Evolutionary conservation across 2,797 vertebrate species (phyloP), one percentile per base, ranked within the genome.

Genomic region (Poeciliopsis paucimaculata): DNA sequence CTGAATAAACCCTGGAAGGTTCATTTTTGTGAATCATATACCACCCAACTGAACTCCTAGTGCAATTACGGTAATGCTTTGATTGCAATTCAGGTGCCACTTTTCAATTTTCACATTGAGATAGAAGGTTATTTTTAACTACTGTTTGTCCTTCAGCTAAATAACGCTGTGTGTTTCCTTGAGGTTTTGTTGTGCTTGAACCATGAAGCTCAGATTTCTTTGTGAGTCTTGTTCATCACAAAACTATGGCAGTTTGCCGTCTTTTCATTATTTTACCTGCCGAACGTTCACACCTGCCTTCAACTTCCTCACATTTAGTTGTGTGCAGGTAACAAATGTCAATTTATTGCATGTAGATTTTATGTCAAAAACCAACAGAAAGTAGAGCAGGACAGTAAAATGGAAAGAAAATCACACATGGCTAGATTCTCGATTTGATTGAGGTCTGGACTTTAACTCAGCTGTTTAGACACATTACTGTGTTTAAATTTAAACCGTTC

Each of bases 1-100:
- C 75, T 68, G 79, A 88, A 71, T 68, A 80, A 81, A 72, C 76
- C 75, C 73, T 83, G 79, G 72, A 83, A 75, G 51, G 73, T 79
- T 55, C 57, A 49, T 70, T 77, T 39, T 79, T 11, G 15, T 46
- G 84, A 85, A 81, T 81, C 73, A 76, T 49, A 85, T 46, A 41
- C 57, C 45, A 73, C 72, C 76, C 43, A 70, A 8, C 15, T 16
- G 12, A 20, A 8, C 64, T 5, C 23, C 49, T 34, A 53, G 76
- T 84, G 46, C 83, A 82, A 75, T 85, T 81, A 34, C 31, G 1
- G 31, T 34, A 68, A 82, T 76, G 28, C 34, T 84, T 72, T 53
- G 7, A 77, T 71, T 55, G 77, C 77, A 55, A 49, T 70, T 74
- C 53, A 70, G 70, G 55, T 86, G 45, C 23, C 11, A 31, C 68